Evolutionary conservation across 1,140 invertebrate genomes (phyloP).

Genomic region (Apis cerana): DNA sequence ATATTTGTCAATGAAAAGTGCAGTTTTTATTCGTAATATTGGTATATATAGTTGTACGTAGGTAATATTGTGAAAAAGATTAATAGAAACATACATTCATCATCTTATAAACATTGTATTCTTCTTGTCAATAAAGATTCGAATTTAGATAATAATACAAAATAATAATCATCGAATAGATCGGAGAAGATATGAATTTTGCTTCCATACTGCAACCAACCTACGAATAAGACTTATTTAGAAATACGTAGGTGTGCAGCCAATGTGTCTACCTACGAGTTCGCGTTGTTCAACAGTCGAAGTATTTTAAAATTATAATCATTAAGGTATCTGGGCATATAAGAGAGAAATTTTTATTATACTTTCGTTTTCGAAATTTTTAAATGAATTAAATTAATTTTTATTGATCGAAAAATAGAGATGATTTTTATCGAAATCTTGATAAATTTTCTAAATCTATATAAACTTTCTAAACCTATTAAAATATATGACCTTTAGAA

Average conservation of each 20-base stretch:
- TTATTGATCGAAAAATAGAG: neutral
- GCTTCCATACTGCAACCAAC: neutral
- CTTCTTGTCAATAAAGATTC: neutral
- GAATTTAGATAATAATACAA: conserved; percentile 13
- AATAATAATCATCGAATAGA: neutral
- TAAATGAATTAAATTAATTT: neutral
- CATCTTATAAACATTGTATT: neutral
- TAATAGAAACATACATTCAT: neutral
- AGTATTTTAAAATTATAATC: conserved; percentile 24
- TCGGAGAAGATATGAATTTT: conserved; percentile 4
- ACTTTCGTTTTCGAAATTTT: neutral
- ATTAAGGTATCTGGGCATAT: neutral
- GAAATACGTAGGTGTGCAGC: conserved; percentile 50
- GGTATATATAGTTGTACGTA: neutral
- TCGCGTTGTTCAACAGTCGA: neutral
- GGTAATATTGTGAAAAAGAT: neutral
- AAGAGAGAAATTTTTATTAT: neutral
- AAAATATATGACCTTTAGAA: neutral
- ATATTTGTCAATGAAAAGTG: no score
- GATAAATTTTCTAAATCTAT: neutral
- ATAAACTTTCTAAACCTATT: neutral
- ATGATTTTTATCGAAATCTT: neutral
- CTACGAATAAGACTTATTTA: conserved; percentile 57
- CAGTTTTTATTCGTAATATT: neutral
- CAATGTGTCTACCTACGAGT: conserved; percentile 45